Conservation (phyloP, 2,113 vertebrate species). For the Pycnonotus jocosus region DNA sequence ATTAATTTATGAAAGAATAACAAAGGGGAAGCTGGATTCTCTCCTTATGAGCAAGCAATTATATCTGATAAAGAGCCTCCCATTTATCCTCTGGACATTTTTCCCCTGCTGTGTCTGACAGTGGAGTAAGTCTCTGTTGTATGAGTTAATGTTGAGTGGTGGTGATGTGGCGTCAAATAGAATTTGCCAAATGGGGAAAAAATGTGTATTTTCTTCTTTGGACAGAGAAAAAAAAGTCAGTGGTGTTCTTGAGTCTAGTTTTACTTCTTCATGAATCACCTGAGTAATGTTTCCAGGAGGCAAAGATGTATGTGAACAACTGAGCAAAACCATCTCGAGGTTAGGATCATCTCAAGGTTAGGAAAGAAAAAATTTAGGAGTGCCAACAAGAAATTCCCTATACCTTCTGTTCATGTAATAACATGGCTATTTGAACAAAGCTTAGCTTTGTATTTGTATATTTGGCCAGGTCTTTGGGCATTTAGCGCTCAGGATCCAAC, state of each 20-base stretch:
- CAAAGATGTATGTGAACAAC: background rate
- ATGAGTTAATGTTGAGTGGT: conserved; percentile 50
- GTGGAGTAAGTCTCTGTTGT: conserved; percentile 58
- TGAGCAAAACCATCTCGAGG: background rate
- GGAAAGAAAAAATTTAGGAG: background rate
- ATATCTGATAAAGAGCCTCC: conserved; percentile 53
- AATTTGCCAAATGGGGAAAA: conserved; percentile 55
- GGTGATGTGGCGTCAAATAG: conserved; percentile 58
- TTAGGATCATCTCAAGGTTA: conserved; percentile 24
- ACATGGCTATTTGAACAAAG: conserved; percentile 32
- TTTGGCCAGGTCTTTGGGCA: conserved; percentile 29
- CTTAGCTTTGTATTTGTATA: conserved; percentile 42
- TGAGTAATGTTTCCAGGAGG: conserved; percentile 51
- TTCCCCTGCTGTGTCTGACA: conserved; percentile 46
- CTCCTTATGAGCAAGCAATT: conserved; percentile 69
- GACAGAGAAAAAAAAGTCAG: conserved; percentile 22
- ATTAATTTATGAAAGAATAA: conserved; percentile 79
- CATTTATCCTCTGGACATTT: conserved; percentile 3
- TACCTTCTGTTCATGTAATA: conserved; percentile 29
- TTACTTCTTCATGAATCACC: conserved; percentile 22
- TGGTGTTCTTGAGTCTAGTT: conserved; percentile 38
- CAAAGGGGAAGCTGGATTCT: conserved; percentile 80
- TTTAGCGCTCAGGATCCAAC: conserved; percentile 30
- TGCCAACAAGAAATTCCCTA: background rate
- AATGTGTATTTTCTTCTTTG: conserved; percentile 39